These are phyloP conservation scores for Geopemphigus sp. DNA, from an alignment of 1,140 invertebrate genomes.

Conservation along the genomic window DNA sequence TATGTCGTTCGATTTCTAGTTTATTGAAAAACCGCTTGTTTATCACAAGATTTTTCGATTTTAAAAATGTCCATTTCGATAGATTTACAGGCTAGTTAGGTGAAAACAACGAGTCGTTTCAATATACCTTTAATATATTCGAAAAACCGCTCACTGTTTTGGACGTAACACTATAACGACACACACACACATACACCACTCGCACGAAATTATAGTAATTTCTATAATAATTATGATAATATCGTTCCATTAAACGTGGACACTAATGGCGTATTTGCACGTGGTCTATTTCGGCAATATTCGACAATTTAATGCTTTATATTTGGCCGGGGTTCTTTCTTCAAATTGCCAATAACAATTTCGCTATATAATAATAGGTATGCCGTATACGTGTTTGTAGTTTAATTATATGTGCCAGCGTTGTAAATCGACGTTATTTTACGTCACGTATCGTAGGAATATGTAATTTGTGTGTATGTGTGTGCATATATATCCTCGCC, in stretches of 20 bases:
- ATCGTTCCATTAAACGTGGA: background rate
- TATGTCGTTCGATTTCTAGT: no score
- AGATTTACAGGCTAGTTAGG: no score
- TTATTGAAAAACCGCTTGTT: no score
- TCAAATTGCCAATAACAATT: background rate
- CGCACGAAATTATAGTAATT: background rate
- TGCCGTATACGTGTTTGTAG: background rate
- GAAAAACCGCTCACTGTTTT: background rate
- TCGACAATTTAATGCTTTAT: background rate
- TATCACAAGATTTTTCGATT: no score
- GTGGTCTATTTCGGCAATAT: background rate
- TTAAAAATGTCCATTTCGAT: no score
- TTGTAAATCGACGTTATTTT: background rate
- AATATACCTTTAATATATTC: background rate
- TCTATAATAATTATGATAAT: background rate
- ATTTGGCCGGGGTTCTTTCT: background rate
- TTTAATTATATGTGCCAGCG: background rate
- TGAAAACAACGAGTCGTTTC: no score
- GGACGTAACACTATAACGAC: no score
- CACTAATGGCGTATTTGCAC: background rate
- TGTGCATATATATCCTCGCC: background rate
- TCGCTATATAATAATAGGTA: background rate
- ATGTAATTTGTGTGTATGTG: background rate
- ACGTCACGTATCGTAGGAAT: background rate
- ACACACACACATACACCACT: background rate